Evolutionary conservation across 2,888 invertebrate genomes (phyloP), one percentile per base, ranked within the genome.

Genomic region (Calliopum simillimum): DNA sequence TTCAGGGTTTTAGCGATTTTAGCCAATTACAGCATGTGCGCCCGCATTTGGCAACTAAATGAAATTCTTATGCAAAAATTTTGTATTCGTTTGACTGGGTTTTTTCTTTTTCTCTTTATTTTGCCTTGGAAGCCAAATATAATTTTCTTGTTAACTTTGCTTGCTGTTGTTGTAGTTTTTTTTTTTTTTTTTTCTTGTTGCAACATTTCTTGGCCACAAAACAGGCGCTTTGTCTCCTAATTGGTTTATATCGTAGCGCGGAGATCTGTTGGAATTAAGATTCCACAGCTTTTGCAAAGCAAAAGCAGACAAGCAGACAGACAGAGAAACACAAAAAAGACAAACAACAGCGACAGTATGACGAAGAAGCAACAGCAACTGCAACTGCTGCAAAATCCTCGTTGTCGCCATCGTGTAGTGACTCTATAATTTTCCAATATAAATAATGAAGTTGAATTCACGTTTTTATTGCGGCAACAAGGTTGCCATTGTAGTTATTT

Each of bases 361-460:
- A 65, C 13, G 44, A 33, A 33, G 33, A n/a, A 63, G 19, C 33
- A 41, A n/a, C 33, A 25, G 14, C 59, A 61, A 61, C 59, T 25
- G n/a, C 33, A 33, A 33, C 23, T n/a, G 23, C 56, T 25, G 33
- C 56, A 56, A 23, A 53, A 41, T 13, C 13, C 19, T 46, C 33
- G 25, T 58, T 21, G 47, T 62, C 14, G 56, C 25, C 56, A 49
- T 53, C 46, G 43, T 16, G 55, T 14, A 25, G 47, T 13, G 49
- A 71, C 72, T 71, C 72, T 74, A 74, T 74, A 74, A 74, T 74
- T 74, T 74, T 72, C 68, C 74, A 72, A 72, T 74, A 72, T 71
- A 74, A 74, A 74, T 74, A 74, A 74, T 74, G 74, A 74, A 74
- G 72, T 72, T 66, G 16, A 67, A 43, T 66, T 65, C 51, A 66